A percentile compares a stretch with the other conserved stretches of the same genome.
These are phyloP conservation scores for Stenodema calcarata DNA, from an alignment of 2,888 invertebrate genomes.

Conservation along the genomic window DNA sequence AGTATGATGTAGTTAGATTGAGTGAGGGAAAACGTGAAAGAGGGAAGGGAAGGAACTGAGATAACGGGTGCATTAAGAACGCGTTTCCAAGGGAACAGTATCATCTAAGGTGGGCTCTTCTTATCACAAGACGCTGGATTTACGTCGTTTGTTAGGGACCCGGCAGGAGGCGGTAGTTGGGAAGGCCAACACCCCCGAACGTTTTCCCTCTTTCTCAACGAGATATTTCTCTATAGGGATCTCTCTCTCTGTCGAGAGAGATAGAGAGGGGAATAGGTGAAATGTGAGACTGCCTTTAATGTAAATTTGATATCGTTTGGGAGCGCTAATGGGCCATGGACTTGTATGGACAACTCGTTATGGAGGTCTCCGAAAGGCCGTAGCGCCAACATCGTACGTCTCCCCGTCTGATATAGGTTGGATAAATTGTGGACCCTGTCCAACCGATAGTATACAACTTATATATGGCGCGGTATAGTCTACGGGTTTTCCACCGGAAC, in stretches of 20 bases:
- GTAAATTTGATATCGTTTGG: slow-evolving; percentile 48
- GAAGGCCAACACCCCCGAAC: slow-evolving; percentile 13
- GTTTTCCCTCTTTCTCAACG: neutral
- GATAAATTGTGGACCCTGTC: slow-evolving; percentile 20
- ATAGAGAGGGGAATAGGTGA: slow-evolving; percentile 6
- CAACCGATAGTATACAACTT: neutral
- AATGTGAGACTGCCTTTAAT: slow-evolving; percentile 43
- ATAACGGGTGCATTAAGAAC: slow-evolving; percentile 41
- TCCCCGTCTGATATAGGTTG: slow-evolving; percentile 18
- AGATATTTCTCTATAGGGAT: neutral
- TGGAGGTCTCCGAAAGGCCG: neutral
- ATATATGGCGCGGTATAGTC: neutral
- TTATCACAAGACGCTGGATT: slow-evolving; percentile 29
- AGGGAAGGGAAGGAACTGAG: slow-evolving; percentile 4
- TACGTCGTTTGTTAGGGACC: slow-evolving; percentile 38
- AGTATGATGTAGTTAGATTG: slow-evolving; percentile 37
- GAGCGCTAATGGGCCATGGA: slow-evolving; percentile 45
- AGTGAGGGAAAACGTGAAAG: neutral
- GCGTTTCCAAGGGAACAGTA: slow-evolving; percentile 41
- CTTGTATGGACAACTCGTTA: slow-evolving; percentile 46
- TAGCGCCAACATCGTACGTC: slow-evolving; percentile 7
- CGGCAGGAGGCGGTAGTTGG: neutral
- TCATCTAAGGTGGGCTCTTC: slow-evolving; percentile 8
- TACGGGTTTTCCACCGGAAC: neutral
- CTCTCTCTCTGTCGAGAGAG: no score